These are phyloP conservation scores for Apostichopus japonicus DNA, from an alignment of 35 echinoderm and acorn worm genomes.

Conservation along the genomic window DNA sequence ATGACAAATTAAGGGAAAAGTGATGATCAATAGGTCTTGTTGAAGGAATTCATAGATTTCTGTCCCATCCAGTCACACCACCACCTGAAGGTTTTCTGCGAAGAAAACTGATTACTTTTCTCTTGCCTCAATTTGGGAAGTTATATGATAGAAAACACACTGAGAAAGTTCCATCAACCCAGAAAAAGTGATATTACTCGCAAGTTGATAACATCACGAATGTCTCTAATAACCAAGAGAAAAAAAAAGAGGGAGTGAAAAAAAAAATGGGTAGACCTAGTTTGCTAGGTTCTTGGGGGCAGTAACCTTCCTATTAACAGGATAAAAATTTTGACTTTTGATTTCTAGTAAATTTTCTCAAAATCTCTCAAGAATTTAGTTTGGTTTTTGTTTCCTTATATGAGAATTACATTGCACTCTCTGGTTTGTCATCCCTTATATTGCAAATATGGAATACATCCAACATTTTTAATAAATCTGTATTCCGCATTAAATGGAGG, in stretches of 20 bases:
- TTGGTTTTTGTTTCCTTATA: no score
- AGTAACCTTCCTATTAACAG: neutral
- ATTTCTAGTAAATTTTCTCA: no score
- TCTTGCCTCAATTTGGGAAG: neutral
- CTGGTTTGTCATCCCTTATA: no score
- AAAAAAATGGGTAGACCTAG: no score
- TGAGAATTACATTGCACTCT: no score
- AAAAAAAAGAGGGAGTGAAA: no score
- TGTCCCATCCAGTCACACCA: neutral
- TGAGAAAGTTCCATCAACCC: neutral
- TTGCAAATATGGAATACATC: no score
- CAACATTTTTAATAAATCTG: no score
- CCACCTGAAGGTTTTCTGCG: neutral
- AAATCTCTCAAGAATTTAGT: no score
- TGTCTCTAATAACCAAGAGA: neutral
- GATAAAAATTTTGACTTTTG: no score
- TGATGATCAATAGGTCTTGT: neutral
- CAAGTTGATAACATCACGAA: neutral
- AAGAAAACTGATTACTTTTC: neutral
- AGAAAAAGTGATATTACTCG: neutral
- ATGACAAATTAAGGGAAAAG: slow-evolving; percentile 22
- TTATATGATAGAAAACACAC: neutral
- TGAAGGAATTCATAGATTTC: neutral
- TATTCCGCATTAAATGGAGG: no score
- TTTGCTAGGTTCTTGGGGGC: no score